Conservation (phyloP, 2,113 vertebrate genomes). For the Anser cygnoides region DNA sequence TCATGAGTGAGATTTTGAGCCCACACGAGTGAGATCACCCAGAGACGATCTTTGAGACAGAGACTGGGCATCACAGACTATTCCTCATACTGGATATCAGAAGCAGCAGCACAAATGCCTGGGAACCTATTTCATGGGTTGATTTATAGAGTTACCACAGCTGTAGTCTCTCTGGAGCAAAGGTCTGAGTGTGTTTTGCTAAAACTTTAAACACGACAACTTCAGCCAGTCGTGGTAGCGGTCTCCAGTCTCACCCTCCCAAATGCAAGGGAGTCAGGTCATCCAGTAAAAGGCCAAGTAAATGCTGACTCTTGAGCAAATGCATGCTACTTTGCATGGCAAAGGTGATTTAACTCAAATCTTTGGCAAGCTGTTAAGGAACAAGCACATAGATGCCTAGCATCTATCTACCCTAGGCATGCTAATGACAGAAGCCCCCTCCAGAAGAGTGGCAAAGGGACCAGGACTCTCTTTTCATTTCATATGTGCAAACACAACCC, state of each 20-base stretch:
- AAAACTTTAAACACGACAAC: constrained; percentile 22
- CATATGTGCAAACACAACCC: not conserved
- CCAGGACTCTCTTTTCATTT: not conserved
- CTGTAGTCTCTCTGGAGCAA: constrained; percentile 1
- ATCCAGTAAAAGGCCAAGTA: not conserved
- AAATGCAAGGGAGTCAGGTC: not conserved
- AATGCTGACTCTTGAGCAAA: constrained; percentile 6
- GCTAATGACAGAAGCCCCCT: not conserved
- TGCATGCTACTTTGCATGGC: not conserved
- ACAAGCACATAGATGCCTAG: not conserved
- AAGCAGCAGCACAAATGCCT: not conserved
- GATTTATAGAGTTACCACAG: constrained; percentile 12
- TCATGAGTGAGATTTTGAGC: not conserved
- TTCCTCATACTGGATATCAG: not conserved
- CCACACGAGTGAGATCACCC: constrained; percentile 23
- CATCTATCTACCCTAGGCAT: not conserved
- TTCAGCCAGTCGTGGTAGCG: not conserved
- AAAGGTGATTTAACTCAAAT: not conserved
- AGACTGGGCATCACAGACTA: not conserved
- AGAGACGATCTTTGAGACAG: not conserved
- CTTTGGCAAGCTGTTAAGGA: not conserved
- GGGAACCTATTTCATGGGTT: constrained; percentile 8
- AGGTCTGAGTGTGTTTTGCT: not conserved
- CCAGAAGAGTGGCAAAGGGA: rapidly evolving
- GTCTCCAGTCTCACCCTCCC: not conserved